Evolutionary conservation across 1,140 invertebrate genomes (phyloP).

Genomic region (Zaprionus gabonicus): DNA sequence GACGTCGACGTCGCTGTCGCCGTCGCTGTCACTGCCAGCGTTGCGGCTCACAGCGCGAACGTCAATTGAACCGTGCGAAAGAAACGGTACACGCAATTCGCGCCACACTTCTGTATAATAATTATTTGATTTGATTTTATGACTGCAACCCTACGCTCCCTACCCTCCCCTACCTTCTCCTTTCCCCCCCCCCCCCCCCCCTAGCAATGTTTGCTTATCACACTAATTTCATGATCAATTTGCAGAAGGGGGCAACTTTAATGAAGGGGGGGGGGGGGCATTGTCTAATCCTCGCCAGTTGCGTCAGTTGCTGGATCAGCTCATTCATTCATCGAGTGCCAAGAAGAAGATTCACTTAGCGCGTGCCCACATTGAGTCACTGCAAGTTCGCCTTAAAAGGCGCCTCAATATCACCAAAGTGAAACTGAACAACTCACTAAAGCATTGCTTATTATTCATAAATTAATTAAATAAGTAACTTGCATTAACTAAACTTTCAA

Average conservation of each 20-base stretch:
- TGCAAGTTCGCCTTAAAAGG: background rate
- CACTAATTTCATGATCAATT: slow-evolving; percentile 17
- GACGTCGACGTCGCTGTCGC: background rate
- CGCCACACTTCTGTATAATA: slow-evolving; percentile 59
- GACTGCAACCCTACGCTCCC: background rate
- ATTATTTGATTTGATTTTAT: slow-evolving; percentile 69
- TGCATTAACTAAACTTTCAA: no score
- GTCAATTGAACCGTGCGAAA: slow-evolving; percentile 60
- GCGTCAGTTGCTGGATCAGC: no score
- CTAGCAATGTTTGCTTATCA: background rate
- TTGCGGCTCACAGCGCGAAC: slow-evolving; percentile 8
- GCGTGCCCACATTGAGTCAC: slow-evolving; percentile 17
- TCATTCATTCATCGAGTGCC: no score
- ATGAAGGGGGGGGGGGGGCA: no score
- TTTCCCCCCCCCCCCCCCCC: background rate
- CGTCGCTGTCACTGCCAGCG: background rate
- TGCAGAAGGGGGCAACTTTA: no score
- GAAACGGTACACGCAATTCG: slow-evolving; percentile 43
- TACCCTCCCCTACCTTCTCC: background rate
- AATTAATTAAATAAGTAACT: no score
- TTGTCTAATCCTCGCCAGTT: background rate
- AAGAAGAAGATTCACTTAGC: background rate
- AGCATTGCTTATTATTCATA: no score
- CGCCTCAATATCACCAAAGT: no score
- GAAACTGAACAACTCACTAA: no score